A percentile compares a stretch with the other conserved stretches of the same genome.
phyloP scores from a whole-genome alignment of 2,113 vertebrate genomes.

The Indicator maculatus region DNA sequence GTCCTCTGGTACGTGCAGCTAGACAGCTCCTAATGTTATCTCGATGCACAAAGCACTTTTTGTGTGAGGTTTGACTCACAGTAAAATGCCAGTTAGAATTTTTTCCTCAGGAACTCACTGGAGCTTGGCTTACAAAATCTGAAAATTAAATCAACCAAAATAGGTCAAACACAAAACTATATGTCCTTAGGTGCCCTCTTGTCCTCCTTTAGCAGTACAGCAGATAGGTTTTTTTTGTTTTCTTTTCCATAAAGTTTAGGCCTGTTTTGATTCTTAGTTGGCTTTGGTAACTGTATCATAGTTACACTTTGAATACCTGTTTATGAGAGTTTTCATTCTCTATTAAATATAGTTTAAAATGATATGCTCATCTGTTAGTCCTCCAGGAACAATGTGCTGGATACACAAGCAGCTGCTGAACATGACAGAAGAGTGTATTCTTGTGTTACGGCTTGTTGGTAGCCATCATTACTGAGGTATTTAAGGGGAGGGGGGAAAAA shows the following conservation, averaged over 20 bases:
- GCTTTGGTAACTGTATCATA: not conserved
- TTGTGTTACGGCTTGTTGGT: not conserved
- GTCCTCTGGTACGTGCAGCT: slow-evolving; percentile 55
- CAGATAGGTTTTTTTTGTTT: slow-evolving; percentile 61
- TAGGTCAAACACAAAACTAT: slow-evolving; percentile 75
- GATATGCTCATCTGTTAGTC: slow-evolving; percentile 29
- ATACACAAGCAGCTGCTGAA: slow-evolving; percentile 31
- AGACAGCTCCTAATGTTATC: slow-evolving; percentile 68
- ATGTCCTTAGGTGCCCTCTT: slow-evolving; percentile 79
- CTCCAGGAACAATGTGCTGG: slow-evolving; percentile 49
- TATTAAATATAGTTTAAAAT: slow-evolving; percentile 54
- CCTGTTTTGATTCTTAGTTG: slow-evolving; percentile 57
- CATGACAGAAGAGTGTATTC: not conserved
- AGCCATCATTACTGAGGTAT: not conserved
- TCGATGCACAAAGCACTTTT: slow-evolving; percentile 75
- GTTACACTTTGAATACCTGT: slow-evolving; percentile 60
- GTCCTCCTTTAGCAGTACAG: slow-evolving; percentile 69
- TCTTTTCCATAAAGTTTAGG: slow-evolving; percentile 52
- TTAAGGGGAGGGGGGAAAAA: not conserved
- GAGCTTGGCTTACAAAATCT: slow-evolving; percentile 79
- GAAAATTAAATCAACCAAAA: slow-evolving; percentile 82
- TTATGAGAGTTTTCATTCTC: slow-evolving; percentile 51
- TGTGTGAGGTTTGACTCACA: slow-evolving; percentile 73
- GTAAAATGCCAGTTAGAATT: slow-evolving; percentile 78
- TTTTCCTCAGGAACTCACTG: slow-evolving; percentile 77